Base-by-base conservation (phyloP, 2,113 vertebrate genomes). In the Psilopogon haemacephalus region DNA sequence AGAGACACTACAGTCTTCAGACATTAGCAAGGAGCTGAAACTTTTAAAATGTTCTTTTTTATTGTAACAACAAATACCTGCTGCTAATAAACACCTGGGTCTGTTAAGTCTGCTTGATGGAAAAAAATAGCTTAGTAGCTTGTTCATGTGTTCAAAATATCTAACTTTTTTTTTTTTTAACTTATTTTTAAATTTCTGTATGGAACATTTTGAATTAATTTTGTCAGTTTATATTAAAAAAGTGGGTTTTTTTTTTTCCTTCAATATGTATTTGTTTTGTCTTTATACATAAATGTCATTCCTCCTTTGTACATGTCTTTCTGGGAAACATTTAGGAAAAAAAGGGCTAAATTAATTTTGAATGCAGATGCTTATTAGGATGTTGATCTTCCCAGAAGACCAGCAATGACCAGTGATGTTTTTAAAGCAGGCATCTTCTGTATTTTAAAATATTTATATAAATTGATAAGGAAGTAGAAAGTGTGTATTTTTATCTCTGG, bases 401-500 rank as follows among this genome's bases (percentile, higher is more conserved):
- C 50, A 55, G 54, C 68, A 63, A 81, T 40, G 44, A 69, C 38
- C 35, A 75, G 23, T 38, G 35, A 17, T 58, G 18, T 81, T 94
- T 84, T 73, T 67, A 87, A 89, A 13, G 10, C 11, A 82, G 46
- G 7, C 12, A 59, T 79, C n/a, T 89, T 82, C n/a, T 69, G 7
- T 89, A 7, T 32, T 95, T 89, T 85, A 46, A 52, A 59, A 76
- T 48, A 65, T 30, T 11, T n/a, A 65, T 58, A 35, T 63, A 74
- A 79, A 79, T 72, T 38, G 37, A 55, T 73, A 84, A 54, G 21
- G 70, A 83, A 76, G 40, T 79, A 26, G n/a, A 21, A 92, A 54
- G 32, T 73, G 4, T 67, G 79, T 79, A 23, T 83, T 92, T 93
- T 84, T 60, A 54, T 79, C 16, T 73, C 40, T 65, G 44, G 33